A percentile compares a stretch with the other conserved stretches of the same genome.
phyloP scores from a whole-genome alignment of 2,113 vertebrate species.

The Malurus melanocephalus region DNA sequence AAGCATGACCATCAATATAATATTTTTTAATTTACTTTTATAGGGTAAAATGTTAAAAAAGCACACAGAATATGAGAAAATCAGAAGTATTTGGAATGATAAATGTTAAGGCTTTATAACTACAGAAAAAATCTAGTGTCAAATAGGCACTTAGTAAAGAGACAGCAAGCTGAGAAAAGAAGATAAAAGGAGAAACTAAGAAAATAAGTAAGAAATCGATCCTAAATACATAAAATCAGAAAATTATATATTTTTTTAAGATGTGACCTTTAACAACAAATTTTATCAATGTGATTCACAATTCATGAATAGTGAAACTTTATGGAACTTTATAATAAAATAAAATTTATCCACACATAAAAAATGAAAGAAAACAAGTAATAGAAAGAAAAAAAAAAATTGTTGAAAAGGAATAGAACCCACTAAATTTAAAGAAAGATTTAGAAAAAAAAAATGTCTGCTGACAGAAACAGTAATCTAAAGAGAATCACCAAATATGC shows the following conservation, averaged over 20 bases:
- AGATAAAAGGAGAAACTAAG: background rate
- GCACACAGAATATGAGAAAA: background rate
- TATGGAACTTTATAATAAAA: background rate
- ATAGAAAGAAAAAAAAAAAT: background rate
- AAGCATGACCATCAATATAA: background rate
- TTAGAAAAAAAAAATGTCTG: background rate
- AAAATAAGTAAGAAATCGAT: background rate
- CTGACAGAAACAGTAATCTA: background rate
- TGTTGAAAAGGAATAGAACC: background rate
- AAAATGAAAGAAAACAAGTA: background rate
- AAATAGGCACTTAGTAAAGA: background rate
- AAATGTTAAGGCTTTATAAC: background rate
- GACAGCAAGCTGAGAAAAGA: background rate
- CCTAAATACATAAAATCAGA: background rate
- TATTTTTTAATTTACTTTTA: background rate
- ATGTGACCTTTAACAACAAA: background rate
- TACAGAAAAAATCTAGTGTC: background rate
- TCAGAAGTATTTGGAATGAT: background rate
- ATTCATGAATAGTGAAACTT: background rate
- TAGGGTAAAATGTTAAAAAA: background rate
- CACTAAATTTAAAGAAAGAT: background rate
- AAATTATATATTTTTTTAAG: background rate
- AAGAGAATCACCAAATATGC: background rate
- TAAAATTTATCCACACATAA: background rate
- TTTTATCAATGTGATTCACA: background rate